Conservation (phyloP, 2,888 invertebrate genomes). For the Gastrophysa polygoni region DNA sequence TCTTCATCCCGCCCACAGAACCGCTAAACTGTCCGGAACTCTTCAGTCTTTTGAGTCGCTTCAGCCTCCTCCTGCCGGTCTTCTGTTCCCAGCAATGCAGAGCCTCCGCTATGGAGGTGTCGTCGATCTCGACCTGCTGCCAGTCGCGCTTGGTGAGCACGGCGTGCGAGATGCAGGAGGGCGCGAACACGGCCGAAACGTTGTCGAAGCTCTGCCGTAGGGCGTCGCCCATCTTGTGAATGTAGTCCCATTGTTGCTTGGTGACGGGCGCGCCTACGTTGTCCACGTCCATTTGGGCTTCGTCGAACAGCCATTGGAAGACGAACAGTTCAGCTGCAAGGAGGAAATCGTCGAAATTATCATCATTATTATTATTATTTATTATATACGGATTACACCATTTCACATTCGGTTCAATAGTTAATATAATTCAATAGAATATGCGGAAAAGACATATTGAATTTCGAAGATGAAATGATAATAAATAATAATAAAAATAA, state of each 20-base stretch:
- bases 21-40: constrained; percentile 27
- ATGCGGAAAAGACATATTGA: no score
- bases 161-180: constrained; percentile 92
- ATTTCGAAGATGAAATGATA: no score
- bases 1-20: constrained; percentile 23
- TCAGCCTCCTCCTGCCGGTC: constrained; percentile 52
- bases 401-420: no score
- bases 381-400: no score
- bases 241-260: constrained; percentile 91
- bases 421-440: no score
- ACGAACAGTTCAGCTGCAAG: constrained; percentile 85
- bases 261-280: constrained; percentile 89
- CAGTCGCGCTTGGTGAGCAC: constrained; percentile 87
- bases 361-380: no score
- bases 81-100: constrained; percentile 86
- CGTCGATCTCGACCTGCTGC: constrained; percentile 79
- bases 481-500: no score
- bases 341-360: neutral
- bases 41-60: constrained; percentile 37
- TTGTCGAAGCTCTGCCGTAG: constrained; percentile 80
- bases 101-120: constrained; percentile 82
- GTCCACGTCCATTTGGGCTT: constrained; percentile 91
- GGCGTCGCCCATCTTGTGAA: constrained; percentile 87
- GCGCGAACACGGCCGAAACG: constrained; percentile 90
- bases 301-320: constrained; percentile 94